phyloP scores from a whole-genome alignment of 23 tunicate species.

The Oikopleura dioica region DNA sequence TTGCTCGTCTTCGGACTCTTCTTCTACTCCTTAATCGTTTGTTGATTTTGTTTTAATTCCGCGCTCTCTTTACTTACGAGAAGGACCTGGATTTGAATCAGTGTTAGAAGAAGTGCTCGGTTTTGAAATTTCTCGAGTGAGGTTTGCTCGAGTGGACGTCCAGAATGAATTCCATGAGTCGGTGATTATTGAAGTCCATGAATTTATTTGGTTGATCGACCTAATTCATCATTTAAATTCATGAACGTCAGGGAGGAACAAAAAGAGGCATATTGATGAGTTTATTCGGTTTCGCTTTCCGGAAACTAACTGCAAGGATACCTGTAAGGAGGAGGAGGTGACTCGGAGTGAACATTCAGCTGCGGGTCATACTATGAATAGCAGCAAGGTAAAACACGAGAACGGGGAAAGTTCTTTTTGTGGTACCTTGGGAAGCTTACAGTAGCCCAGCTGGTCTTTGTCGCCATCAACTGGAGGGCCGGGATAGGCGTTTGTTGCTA shows the following conservation, averaged over 20 bases:
- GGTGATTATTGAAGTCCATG: not conserved
- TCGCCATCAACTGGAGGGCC: conserved; percentile 13
- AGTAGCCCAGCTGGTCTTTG: conserved; percentile 7
- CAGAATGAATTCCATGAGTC: conserved; percentile 14
- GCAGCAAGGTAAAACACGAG: not conserved
- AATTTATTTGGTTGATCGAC: not conserved
- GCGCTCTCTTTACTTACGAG: too few species aligned
- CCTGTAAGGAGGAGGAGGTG: conserved; percentile 11
- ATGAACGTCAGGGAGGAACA: too few species aligned
- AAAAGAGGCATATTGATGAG: too few species aligned
- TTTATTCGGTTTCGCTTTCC: too few species aligned
- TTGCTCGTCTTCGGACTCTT: too few species aligned
- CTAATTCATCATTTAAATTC: not conserved
- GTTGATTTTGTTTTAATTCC: too few species aligned
- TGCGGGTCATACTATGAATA: not conserved
- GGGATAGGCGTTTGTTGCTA: not conserved
- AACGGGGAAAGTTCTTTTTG: not conserved
- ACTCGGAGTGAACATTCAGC: not conserved
- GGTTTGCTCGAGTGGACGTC: too few species aligned
- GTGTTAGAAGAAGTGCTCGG: too few species aligned
- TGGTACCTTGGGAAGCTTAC: conserved; percentile 10
- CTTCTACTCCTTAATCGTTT: too few species aligned
- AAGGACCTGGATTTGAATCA: too few species aligned
- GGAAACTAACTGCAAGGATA: not conserved
- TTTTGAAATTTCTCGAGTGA: too few species aligned